A percentile compares a stretch with the other conserved stretches of the same genome.
Evolutionary conservation across 92 coral and sea anemone genomes (phyloP).

Genomic region (Pocillopora grandis): DNA sequence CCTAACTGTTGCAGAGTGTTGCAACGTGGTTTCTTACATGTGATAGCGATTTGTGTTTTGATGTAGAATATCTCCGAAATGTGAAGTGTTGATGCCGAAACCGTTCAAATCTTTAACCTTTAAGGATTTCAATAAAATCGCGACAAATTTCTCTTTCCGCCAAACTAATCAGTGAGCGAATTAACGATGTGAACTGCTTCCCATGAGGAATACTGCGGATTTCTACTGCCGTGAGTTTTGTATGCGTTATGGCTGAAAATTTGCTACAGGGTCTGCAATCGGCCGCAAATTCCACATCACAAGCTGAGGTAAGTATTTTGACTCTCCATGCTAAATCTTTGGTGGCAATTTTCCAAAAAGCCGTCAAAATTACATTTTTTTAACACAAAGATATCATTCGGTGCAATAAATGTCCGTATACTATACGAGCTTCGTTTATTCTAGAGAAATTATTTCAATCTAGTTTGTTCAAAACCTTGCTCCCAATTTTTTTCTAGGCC

Average conservation of each 20-base stretch:
- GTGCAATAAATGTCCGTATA: background rate
- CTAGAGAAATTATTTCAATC: background rate
- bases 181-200: background rate
- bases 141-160: background rate
- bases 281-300: conserved; percentile 80
- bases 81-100: background rate
- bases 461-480: background rate
- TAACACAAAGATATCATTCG: background rate
- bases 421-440: background rate
- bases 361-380: background rate
- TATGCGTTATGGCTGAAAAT: conserved; percentile 77
- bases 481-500: conserved; percentile 50
- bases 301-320: conserved; percentile 69
- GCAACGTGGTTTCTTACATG: conserved; percentile 57
- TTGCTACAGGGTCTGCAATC: conserved; percentile 84
- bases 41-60: conserved; percentile 25
- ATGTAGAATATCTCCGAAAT: background rate
- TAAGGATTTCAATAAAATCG: conserved; percentile 9
- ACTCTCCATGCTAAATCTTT: no score
- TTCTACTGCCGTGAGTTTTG: background rate
- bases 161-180: background rate
- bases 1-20: conserved; percentile 20
- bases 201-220: conserved; percentile 28
- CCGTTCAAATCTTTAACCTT: background rate
- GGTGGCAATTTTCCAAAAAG: background rate